Base-by-base conservation (phyloP, 2,888 invertebrate species). In the Dynastes grantii region DNA sequence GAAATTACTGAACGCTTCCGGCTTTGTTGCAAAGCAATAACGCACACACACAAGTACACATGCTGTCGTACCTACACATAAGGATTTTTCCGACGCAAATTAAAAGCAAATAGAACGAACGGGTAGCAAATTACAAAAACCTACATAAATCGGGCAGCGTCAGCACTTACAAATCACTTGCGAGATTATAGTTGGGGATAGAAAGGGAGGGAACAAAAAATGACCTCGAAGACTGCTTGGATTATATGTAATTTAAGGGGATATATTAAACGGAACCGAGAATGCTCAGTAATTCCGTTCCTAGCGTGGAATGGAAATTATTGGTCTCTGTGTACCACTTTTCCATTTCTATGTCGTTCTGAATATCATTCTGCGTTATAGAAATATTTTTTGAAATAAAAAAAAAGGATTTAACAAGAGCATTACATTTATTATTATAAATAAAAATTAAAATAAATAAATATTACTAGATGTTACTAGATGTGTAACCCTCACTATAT, bases 121-220 rank as follows among this genome's bases (percentile, higher is more conserved):
- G 61, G 61, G 45, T 75, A 63, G 61, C 40, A 75, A 61, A 73
- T 73, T 61, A 63, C 61, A 75, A 61, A 75, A 75, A 49, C 61
- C 45, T 61, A 61, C 45, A 63, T 75, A 75, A 75, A 75, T 75
- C 61, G 73, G 73, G 40, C 16, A 40, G 61, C 73, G 61, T 75
- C 73, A 63, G 73, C 73, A 61, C 45, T 75, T 75, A 61, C 61
- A 61, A 75, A 75, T 75, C 73, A 75, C 61, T 75, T 75, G 45
- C 58, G 73, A 63, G 61, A 61, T 75, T 75, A 61, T 61, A 61
- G 61, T 61, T 45, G 73, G 61, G 45, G 45, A 75, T 75, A 45
- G 73, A 61, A 61, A 45, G 73, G 13, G n/a, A 58, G 40, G 11
- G 45, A 16, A 58, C 40, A 73, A 45, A 40, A 61, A 45, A 45